Base-by-base conservation (phyloP, 1,140 invertebrate genomes). In the Galleria mellonella region DNA sequence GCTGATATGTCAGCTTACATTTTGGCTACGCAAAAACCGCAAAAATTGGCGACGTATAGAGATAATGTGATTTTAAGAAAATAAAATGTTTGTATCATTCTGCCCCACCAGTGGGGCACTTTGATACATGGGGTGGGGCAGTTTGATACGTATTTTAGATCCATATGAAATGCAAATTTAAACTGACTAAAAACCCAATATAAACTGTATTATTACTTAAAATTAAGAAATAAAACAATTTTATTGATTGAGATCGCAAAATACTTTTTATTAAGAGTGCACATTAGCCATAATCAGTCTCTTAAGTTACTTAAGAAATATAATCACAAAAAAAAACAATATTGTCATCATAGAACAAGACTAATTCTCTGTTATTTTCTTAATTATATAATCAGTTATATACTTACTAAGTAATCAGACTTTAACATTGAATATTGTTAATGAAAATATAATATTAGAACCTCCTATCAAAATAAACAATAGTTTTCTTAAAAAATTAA, bases 221-320 rank as follows among this genome's bases (percentile, higher is more conserved):
- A 10, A 33, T 33, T 33, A 33, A 33, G 32, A 33, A 33, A 33
- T 33, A 33, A 33, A 33, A 33, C 32, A 33, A 40, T 36, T 35
- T 33, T 43, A 43, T 43, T 35, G 13, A 43, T 31, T 35, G 42
- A 35, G 42, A 43, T 43, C 17, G 42, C 40, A 43, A 36, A 43
- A 43, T 28, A 43, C 42, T 35, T 36, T 43, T 43, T 43, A 33
- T 43, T 43, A 35, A 43, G 42, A 33, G 42, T 43, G 32, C 42
- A 32, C 14, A 42, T 42, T 42, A 42, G 40, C 40, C 40, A 32
- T 42, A 32, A 42, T 32, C 40, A 42, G 27, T 35, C 42, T 43
- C 42, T 43, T 43, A 43, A 43, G 42, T 43, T 35, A 43, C 32
- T 43, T 43, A 43, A 35, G 42, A 10, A 35, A 35, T 35, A 29